Evolutionary conservation across 1,140 invertebrate species (phyloP), one percentile per base, ranked within the genome.

Genomic region (Lordiphosa mommai): DNA sequence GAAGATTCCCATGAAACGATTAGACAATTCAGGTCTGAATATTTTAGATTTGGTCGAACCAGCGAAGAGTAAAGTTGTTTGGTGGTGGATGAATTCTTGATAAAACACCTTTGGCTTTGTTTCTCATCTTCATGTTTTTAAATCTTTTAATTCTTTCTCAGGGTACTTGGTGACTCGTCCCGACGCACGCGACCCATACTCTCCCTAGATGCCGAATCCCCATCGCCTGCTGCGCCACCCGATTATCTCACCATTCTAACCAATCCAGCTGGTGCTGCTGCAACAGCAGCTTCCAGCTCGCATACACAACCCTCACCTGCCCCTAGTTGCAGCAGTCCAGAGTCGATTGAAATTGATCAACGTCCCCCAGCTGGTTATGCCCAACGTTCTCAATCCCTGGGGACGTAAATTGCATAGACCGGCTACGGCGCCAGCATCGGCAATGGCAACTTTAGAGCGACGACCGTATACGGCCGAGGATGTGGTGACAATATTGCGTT

Each of bases 401-500:
- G 84, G 0, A n/a, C 61, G 82, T 0, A 87, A 87, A 17, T 14
- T 74, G 27, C 70, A 72, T 10, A 49, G 65, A 7, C 10, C 56
- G 8, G 13, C 43, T 6, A 38, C 48, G 13, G 41, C 48, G 5
- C 12, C 55, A 1, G 9, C 40, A 3, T 52, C 61, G 16, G 27
- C 36, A n/a, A 47, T 27, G 2, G 32, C 66, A 0, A 57, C 53
- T 0, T 17, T 72, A 29, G 68, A 79, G 27, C 47, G 57, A 2
- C 65, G 76, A 6, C 82, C 80, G 3, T 82, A 92, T 38, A 92
- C 92, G 0, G 91, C 91, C 0, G 88, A 89, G 32, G 91, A 92
- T 60, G 91, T 92, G n/a, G 91, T 92, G 1, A 91, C 91, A 44
- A 84, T 92, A 23, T 58, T 92, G 20, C 88, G 92, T 4, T 92